phyloP scores from a whole-genome alignment of 92 coral and sea anemone species.

The Actinostola sp. region DNA sequence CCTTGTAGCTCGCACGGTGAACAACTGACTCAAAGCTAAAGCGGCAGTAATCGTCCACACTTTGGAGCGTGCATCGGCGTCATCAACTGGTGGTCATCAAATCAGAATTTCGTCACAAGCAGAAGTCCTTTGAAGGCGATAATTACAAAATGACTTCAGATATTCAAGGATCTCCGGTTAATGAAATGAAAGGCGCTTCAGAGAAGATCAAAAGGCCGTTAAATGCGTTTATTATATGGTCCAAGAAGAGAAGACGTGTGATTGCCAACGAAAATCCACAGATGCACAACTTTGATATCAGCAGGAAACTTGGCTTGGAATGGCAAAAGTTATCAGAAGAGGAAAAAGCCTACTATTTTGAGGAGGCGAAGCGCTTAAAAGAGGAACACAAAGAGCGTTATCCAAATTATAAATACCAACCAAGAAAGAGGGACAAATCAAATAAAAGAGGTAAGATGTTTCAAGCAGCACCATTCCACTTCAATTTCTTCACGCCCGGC shows the following conservation, averaged over 20 bases:
- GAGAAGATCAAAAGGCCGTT: slow-evolving; percentile 98
- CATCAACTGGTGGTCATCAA: background rate
- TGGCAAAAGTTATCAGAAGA: slow-evolving; percentile 93
- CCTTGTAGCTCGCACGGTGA: slow-evolving; percentile 62
- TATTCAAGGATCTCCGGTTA: slow-evolving; percentile 54
- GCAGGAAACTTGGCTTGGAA: slow-evolving; percentile 90
- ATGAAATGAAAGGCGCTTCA: slow-evolving; percentile 46
- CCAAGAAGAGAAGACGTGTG: slow-evolving; percentile 92
- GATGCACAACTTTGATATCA: slow-evolving; percentile 99
- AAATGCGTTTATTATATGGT: slow-evolving; percentile 98
- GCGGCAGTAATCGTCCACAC: slow-evolving; percentile 48
- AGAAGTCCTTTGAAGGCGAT: background rate
- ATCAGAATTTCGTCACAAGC: background rate
- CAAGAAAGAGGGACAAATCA: slow-evolving; percentile 87
- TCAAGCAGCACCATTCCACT: slow-evolving; percentile 82
- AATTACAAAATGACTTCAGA: slow-evolving; percentile 63
- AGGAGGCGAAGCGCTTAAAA: slow-evolving; percentile 91
- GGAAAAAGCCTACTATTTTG: slow-evolving; percentile 88
- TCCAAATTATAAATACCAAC: slow-evolving; percentile 98
- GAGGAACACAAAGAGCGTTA: slow-evolving; percentile 92
- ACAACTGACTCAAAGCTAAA: slow-evolving; percentile 32
- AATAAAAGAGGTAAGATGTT: slow-evolving; percentile 80
- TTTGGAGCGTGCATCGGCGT: slow-evolving; percentile 58
- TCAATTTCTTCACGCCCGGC: slow-evolving; percentile 73
- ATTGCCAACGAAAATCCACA: slow-evolving; percentile 98